Evolutionary conservation across 2,888 invertebrate genomes (phyloP), one percentile per base, ranked within the genome.

Genomic region (Oasisia sp.): DNA sequence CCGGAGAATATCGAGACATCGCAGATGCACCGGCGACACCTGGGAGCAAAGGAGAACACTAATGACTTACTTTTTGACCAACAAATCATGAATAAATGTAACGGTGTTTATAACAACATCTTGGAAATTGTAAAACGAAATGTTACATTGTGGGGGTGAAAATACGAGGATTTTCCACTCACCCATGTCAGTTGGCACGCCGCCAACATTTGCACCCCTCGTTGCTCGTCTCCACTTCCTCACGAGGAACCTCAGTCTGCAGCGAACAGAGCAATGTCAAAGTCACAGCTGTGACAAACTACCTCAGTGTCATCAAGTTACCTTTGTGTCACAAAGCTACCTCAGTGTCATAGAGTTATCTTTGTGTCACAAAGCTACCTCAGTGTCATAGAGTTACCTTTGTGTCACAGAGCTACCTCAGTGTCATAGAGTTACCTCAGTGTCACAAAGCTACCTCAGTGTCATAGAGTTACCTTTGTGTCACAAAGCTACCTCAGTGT

Each of bases 191-290:
- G 27, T 74, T 74, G 74, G 74, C 74, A n/a, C 74, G 27, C 74
- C 27, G 74, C 74, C 74, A 74, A 74, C 27, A 74, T 74, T 74
- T 14, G 74, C 74, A 27, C 74, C 74, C 74, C 74, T 74, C 27
- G 74, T 74, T n/a, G 74, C 74, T 27, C 74, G 74, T 74, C 91
- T 92, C 94, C 94, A 94, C 74, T 94, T 94, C 58, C 89, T 92
- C n/a, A 93, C 94, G 27, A 94, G 92, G 89, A 93, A 94, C 89
- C 89, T 92, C 91, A 94, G 58, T 92, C 94, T 93, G 89, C 58
- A 91, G 14, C 58, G 14, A 32, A 50, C 32, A 38, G 32, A n/a
- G 27, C 89, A 14, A 92, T 1, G 32, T 32, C 89, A 90, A 89
- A 32, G 90, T 32, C 12, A 32, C 32, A 38, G 32, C 32, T 5